A percentile compares a stretch with the other conserved stretches of the same genome.
Evolutionary conservation across 2,797 vertebrate species (phyloP).

Genomic region (Melanotaenia parkinsoni): DNA sequence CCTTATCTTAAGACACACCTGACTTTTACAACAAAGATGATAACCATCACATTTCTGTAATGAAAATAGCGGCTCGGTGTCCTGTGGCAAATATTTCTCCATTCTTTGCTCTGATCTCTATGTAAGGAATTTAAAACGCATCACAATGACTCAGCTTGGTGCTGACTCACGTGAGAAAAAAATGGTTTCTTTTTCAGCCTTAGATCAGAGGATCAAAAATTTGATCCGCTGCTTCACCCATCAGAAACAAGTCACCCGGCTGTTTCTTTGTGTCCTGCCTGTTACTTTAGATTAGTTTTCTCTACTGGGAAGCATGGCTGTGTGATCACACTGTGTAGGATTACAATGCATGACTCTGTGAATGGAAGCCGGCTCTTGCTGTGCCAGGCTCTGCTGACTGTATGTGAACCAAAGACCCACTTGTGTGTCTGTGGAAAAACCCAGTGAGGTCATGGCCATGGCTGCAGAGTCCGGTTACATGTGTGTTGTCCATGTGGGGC

Average conservation of each 20-base stretch:
- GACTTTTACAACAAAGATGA: background rate
- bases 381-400: slow-evolving; percentile 72
- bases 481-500: slow-evolving; percentile 60
- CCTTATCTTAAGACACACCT: background rate
- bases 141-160: background rate
- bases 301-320: slow-evolving; percentile 53
- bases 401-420: slow-evolving; percentile 46
- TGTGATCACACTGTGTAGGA: slow-evolving; percentile 73
- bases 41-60: slow-evolving; percentile 8
- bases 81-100: slow-evolving; percentile 1
- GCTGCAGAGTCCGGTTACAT: slow-evolving; percentile 78
- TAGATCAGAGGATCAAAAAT: slow-evolving; percentile 49
- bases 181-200: slow-evolving; percentile 31
- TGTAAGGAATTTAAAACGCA: slow-evolving; percentile 5
- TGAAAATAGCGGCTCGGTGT: background rate
- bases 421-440: slow-evolving; percentile 68
- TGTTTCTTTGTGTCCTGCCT: slow-evolving; percentile 54
- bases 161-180: slow-evolving; percentile 46
- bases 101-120: background rate
- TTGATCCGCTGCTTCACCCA: slow-evolving; percentile 41
- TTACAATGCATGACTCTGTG: slow-evolving; percentile 73
- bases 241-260: slow-evolving; percentile 46
- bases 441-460: slow-evolving; percentile 79
- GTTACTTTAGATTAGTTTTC: slow-evolving; percentile 68
- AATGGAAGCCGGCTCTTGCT: slow-evolving; percentile 63